These are phyloP conservation scores for Sarcophaga variegata DNA, from an alignment of 2,888 invertebrate species.

Conservation along the genomic window DNA sequence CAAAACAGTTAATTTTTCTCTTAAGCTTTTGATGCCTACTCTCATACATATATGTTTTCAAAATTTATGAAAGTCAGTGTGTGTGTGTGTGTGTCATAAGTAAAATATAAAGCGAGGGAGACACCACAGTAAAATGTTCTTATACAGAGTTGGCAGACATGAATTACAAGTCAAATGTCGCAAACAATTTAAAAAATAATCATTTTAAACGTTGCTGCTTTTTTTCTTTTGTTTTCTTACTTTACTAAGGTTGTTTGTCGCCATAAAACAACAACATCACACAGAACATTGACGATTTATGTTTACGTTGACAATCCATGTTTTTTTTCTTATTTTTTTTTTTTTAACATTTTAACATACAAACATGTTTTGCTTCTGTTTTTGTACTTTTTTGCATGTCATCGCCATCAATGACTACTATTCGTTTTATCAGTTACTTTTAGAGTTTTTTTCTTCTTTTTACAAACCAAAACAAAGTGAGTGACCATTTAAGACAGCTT, in stretches of 20 bases:
- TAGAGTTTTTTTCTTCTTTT: not conserved
- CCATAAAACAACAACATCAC: constrained; percentile 42
- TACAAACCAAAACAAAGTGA: constrained; percentile 25
- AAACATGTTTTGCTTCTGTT: constrained; percentile 26
- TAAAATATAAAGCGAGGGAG: constrained; percentile 22
- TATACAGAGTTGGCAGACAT: not conserved
- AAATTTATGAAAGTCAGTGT: no score
- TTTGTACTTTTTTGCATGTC: constrained; percentile 58
- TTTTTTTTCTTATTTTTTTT: constrained; percentile 30
- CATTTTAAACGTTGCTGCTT: constrained; percentile 75
- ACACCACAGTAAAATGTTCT: not conserved
- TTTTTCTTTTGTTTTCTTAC: not conserved
- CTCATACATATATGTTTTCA: no score
- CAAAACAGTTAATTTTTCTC: constrained; percentile 57
- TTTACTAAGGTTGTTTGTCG: constrained; percentile 28
- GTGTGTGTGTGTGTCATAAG: constrained; percentile 73
- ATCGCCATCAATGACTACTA: constrained; percentile 22
- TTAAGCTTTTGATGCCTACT: constrained; percentile 73
- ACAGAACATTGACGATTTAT: constrained; percentile 61
- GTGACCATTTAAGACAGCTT: constrained; percentile 43
- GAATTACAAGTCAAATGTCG: constrained; percentile 74
- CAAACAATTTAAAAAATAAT: constrained; percentile 80
- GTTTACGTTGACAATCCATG: constrained; percentile 63
- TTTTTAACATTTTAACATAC: constrained; percentile 18
- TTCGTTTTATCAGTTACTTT: constrained; percentile 14